phyloP scores from a whole-genome alignment of 2,888 invertebrate genomes.

The Emmelina monodactyla region DNA sequence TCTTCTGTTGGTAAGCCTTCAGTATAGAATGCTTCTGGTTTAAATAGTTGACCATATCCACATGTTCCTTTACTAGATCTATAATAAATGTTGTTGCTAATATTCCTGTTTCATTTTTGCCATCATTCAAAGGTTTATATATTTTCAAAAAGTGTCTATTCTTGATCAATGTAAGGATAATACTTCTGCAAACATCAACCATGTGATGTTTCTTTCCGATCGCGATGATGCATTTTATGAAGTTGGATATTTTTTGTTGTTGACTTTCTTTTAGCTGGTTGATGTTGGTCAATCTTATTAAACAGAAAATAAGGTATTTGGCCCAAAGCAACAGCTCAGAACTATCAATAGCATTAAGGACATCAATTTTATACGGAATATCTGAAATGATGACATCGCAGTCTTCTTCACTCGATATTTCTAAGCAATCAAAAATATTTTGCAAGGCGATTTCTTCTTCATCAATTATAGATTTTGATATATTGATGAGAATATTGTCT shows the following conservation, averaged over 20 bases:
- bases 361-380: slow-evolving; percentile 27
- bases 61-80: slow-evolving; percentile 30
- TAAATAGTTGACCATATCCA: slow-evolving; percentile 34
- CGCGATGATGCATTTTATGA: slow-evolving; percentile 35
- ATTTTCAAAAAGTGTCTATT: slow-evolving; percentile 45
- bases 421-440: slow-evolving; percentile 35
- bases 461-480: slow-evolving; percentile 48
- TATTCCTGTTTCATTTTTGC: slow-evolving; percentile 28
- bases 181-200: slow-evolving; percentile 32
- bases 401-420: slow-evolving; percentile 24
- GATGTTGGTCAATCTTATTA: slow-evolving; percentile 37
- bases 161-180: slow-evolving; percentile 37
- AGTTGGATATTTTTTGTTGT: slow-evolving; percentile 29
- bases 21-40: slow-evolving; percentile 38
- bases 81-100: slow-evolving; percentile 41
- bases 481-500: slow-evolving; percentile 31
- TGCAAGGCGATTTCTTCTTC: slow-evolving; percentile 29
- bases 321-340: slow-evolving; percentile 48
- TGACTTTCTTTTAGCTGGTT: slow-evolving; percentile 27
- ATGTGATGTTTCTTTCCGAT: slow-evolving; percentile 34
- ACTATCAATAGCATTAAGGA: slow-evolving; percentile 26
- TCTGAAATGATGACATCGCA: slow-evolving; percentile 26
- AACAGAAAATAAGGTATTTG: slow-evolving; percentile 46
- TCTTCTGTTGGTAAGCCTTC: slow-evolving; percentile 61
- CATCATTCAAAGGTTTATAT: slow-evolving; percentile 36